Evolutionary conservation across 2,888 invertebrate species (phyloP).

Genomic region (Cataglyphis cursor): DNA sequence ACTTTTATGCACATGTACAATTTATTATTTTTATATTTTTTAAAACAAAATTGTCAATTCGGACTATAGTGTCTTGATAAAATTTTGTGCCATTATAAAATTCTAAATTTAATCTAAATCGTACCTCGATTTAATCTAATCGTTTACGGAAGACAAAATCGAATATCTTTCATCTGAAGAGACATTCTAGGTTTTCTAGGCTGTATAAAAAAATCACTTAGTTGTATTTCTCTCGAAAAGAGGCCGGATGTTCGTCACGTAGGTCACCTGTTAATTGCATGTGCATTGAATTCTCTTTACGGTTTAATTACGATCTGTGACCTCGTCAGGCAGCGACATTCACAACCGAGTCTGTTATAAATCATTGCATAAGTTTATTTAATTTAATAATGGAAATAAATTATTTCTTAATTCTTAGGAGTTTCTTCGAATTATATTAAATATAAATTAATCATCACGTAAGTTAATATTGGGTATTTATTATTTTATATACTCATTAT

Average conservation of each 20-base stretch:
- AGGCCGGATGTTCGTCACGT: slow-evolving; percentile 35
- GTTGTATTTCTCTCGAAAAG: neutral
- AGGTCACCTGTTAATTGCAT: slow-evolving; percentile 31
- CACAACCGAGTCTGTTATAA: neutral
- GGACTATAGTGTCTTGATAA: neutral
- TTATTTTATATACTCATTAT: neutral
- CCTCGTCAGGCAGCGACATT: neutral
- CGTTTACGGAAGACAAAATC: neutral
- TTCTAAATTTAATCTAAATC: neutral
- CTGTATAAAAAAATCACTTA: slow-evolving; percentile 20
- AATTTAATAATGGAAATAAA: neutral
- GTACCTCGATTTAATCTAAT: neutral
- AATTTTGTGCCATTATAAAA: neutral
- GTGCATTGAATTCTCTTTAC: slow-evolving; percentile 17
- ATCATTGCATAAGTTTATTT: neutral
- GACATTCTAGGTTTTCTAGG: neutral
- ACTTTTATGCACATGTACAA: neutral
- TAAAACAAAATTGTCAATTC: neutral
- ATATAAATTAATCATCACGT: neutral
- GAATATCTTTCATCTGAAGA: slow-evolving; percentile 1
- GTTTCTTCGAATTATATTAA: neutral
- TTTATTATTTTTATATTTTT: neutral
- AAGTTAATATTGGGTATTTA: neutral
- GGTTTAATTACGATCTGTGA: neutral
- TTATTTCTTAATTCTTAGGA: neutral